phyloP scores from a whole-genome alignment of 2,888 invertebrate species.

The Stratiomys singularior region DNA sequence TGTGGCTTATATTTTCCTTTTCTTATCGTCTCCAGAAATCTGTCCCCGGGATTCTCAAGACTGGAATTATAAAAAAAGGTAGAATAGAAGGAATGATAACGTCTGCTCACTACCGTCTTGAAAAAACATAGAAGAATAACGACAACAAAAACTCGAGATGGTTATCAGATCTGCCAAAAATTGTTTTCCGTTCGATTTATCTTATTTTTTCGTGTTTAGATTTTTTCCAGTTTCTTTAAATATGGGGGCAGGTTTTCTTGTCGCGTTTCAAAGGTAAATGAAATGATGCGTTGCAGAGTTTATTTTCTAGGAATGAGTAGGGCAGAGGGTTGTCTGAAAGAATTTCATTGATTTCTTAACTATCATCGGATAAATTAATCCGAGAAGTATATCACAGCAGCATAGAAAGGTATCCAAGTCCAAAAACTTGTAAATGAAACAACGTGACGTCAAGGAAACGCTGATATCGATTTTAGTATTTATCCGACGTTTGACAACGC shows the following conservation, averaged over 20 bases:
- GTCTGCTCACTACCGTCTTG: conserved; percentile 12
- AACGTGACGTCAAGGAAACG: no score
- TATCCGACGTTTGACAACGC: not conserved
- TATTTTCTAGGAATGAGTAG: not conserved
- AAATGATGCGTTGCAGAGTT: not conserved
- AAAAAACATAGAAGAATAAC: not conserved
- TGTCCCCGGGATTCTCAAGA: conserved; percentile 31
- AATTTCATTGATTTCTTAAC: no score
- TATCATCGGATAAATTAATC: no score
- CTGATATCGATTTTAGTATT: no score
- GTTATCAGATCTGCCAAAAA: conserved; percentile 45
- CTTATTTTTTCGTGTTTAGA: conserved; percentile 37
- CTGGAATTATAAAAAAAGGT: conserved; percentile 40
- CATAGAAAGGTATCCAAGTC: no score
- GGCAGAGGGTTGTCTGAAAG: not conserved
- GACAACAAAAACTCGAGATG: conserved; percentile 33
- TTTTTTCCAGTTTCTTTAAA: conserved; percentile 30
- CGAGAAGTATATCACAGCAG: no score
- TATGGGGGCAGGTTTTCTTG: conserved; percentile 20
- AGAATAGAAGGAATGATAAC: conserved; percentile 21
- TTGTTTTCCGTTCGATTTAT: conserved; percentile 45
- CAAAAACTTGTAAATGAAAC: no score
- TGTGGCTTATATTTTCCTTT: conserved; percentile 26
- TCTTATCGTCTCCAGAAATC: conserved; percentile 36
- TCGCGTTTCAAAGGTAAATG: not conserved